A percentile compares a stretch with the other conserved stretches of the same genome.
Evolutionary conservation across 1,140 invertebrate species (phyloP).

Genomic region (Lepidurus packardi): DNA sequence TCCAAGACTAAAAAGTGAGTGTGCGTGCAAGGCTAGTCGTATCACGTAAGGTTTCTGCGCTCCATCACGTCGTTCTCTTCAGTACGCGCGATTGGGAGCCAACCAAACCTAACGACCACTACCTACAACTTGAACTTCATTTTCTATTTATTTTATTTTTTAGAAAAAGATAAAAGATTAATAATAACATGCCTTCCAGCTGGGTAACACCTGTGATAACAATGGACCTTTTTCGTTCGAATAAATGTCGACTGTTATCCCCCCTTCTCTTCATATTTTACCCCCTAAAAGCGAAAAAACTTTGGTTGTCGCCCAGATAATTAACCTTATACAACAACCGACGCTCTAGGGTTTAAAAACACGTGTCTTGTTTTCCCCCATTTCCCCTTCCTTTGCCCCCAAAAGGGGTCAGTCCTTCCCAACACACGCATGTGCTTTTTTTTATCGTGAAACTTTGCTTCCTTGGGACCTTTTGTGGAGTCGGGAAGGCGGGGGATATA

Average conservation of each 20-base stretch:
- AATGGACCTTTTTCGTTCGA: not conserved
- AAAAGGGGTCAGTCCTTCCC: not conserved
- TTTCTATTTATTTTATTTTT: no score
- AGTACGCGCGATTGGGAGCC: no score
- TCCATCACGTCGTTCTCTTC: no score
- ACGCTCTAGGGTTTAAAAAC: not conserved
- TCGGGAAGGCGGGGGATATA: no score
- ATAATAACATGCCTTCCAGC: not conserved
- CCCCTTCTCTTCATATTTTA: not conserved
- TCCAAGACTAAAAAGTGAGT: not conserved
- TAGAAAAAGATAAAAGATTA: not conserved
- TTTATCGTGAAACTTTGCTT: no score
- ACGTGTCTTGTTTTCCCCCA: not conserved
- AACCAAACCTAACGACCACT: no score
- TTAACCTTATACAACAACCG: not conserved
- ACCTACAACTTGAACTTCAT: no score
- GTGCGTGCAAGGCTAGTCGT: not conserved
- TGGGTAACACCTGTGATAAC: not conserved
- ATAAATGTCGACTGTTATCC: not conserved
- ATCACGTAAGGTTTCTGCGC: no score
- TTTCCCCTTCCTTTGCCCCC: not conserved
- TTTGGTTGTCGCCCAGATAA: not conserved
- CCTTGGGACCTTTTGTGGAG: no score
- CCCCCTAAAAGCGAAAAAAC: not conserved
- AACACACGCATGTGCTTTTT: not conserved